Conservation (phyloP, 92 coral and sea anemone species). For the Meandrina meandrites region DNA sequence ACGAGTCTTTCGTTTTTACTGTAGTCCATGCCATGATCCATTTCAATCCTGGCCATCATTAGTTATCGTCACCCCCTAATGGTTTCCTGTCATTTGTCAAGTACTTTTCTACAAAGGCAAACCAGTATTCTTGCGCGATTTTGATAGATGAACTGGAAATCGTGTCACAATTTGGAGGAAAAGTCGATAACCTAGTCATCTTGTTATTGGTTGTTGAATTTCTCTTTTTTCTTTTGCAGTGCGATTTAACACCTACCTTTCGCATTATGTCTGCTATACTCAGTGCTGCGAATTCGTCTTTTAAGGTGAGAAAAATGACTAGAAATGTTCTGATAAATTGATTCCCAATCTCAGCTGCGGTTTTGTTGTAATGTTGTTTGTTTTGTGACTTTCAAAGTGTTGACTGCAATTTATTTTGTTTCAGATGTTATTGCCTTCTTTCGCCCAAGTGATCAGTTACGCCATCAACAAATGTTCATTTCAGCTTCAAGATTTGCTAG, state of each 20-base stretch:
- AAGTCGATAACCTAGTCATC: background rate
- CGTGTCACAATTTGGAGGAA: background rate
- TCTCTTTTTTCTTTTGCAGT: conserved; percentile 49
- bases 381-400: background rate
- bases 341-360: background rate
- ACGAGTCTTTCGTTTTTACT: background rate
- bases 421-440: conserved; percentile 87
- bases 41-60: background rate
- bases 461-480: conserved; percentile 90
- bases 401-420: conserved; percentile 4
- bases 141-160: too few relatives aligned
- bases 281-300: conserved; percentile 91
- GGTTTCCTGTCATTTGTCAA: too few relatives aligned
- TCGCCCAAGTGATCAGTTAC: conserved; percentile 77
- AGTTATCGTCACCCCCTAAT: background rate
- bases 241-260: conserved; percentile 86
- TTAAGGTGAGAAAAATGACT: conserved; percentile 65
- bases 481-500: conserved; percentile 86
- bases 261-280: conserved; percentile 87
- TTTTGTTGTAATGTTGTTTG: background rate
- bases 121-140: too few relatives aligned
- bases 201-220: background rate
- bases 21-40: background rate
- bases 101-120: too few relatives aligned
- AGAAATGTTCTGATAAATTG: background rate